Percentiles rank a stretch among this genome's conserved stretches.
phyloP scores from a whole-genome alignment of 2,113 vertebrate genomes.

The Ophthalmolycus amberensis region DNA sequence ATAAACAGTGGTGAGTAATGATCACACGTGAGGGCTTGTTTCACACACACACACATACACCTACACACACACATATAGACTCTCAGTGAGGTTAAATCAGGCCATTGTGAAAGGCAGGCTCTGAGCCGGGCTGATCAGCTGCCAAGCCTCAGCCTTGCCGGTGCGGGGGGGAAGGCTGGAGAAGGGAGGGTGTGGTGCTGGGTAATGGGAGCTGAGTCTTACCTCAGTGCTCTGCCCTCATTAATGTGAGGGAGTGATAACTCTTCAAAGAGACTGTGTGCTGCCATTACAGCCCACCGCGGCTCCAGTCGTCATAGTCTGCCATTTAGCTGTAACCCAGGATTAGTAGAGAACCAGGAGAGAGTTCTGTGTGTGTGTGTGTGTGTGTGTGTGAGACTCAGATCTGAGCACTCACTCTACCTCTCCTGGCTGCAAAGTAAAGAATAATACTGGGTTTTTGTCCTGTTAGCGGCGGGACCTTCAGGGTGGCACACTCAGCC shows the following conservation, averaged over 20 bases:
- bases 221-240: constrained; percentile 72
- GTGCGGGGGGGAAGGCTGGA: constrained; percentile 14
- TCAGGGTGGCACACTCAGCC: background rate
- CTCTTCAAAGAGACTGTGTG: constrained; percentile 69
- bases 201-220: constrained; percentile 65
- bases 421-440: constrained; percentile 5
- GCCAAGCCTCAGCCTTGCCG: constrained; percentile 70
- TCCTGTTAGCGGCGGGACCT: background rate
- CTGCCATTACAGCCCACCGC: constrained; percentile 65
- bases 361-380: constrained; percentile 43
- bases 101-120: constrained; percentile 67
- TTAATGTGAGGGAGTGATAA: constrained; percentile 77
- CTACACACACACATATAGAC: constrained; percentile 1
- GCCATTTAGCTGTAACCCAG: constrained; percentile 58
- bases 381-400: constrained; percentile 19
- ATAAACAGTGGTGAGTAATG: constrained; percentile 61
- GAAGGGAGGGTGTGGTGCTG: constrained; percentile 50
- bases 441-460: constrained; percentile 10
- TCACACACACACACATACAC: background rate
- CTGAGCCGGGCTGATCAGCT: constrained; percentile 66
- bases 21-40: constrained; percentile 68
- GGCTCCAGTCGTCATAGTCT: constrained; percentile 61
- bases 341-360: constrained; percentile 52
- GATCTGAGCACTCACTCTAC: background rate
- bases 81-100: constrained; percentile 60